Conservation (phyloP, 2,888 invertebrate genomes). For the Acanthosoma haemorrhoidale region DNA sequence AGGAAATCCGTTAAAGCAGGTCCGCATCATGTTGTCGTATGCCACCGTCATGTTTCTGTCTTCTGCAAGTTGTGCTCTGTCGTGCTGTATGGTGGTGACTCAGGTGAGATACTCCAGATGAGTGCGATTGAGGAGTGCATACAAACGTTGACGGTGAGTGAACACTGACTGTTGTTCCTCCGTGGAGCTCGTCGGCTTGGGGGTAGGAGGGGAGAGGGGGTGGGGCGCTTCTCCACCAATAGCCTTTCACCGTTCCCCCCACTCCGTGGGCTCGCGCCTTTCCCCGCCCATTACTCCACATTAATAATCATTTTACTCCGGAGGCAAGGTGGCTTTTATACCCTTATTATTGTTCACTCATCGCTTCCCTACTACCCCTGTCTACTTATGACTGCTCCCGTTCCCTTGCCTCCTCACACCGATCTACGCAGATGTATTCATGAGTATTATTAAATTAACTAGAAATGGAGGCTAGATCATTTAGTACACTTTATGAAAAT, state of each 20-base stretch:
- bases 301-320: too few species aligned
- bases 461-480: too few species aligned
- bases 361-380: neutral
- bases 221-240: neutral
- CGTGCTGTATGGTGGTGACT: neutral
- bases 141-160: neutral
- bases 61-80: neutral
- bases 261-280: too few species aligned
- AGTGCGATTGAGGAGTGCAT: neutral
- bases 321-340: too few species aligned
- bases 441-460: too few species aligned
- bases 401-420: too few species aligned
- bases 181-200: neutral
- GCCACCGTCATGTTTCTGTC: constrained; percentile 46
- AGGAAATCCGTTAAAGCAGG: constrained; percentile 48
- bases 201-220: neutral
- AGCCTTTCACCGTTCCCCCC: neutral
- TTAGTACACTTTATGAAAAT: too few species aligned
- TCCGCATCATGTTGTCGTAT: constrained; percentile 47
- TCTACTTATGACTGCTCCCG: neutral
- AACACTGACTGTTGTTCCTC: neutral
- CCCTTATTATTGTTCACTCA: too few species aligned
- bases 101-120: too few species aligned
- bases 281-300: too few species aligned
- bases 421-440: too few species aligned